Base-by-base conservation (phyloP, 2,888 invertebrate genomes). In the Mactromeris polynyma region DNA sequence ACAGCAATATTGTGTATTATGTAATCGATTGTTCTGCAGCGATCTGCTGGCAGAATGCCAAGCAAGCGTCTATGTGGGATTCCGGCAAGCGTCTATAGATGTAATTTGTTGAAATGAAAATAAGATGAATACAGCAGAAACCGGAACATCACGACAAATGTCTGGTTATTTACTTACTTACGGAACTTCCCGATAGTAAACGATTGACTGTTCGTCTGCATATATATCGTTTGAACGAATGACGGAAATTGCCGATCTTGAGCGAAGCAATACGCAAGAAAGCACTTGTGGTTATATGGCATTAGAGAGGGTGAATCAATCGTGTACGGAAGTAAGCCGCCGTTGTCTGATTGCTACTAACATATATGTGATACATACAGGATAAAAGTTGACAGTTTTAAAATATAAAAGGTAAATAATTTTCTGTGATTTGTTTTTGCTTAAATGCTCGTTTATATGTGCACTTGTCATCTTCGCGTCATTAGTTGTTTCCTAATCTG, bases 31-130 rank as follows among this genome's bases (percentile, higher is more conserved):
- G 73, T 73, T 73, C 73, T 73, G 73, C 73, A 73, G 73, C 31
- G 36, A 36, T 73, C 73, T 73, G 14, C 73, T 73, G 73, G 73
- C 73, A 73, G 19, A 17, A 33, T 21, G 2, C 33, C 73, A 73
- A 33, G 9, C 73, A 73, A 73, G 73, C 73, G 73, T 73, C 73
- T 73, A 33, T 73, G 73, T 36, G 73, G 36, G 36, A 73, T 33
- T 73, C 36, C 73, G 7, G 73, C 73, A 73, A 73, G 73, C 73
- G 73, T 73, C 73, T 73, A 73, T 73, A 73, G 73, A 73, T 73
- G 33, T 33, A 73, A 73, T 73, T 73, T 73, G 73, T 73, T 73
- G 73, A 73, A 73, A 73, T 73, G 73, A 73, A 73, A 73, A 73
- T 33, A 19, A 73, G 73, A 73, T 73, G 73, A 73, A 73, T 73